A percentile compares a stretch with the other conserved stretches of the same genome.
phyloP scores from a whole-genome alignment of 1,140 invertebrate species.

The Drosophila biarmipes region DNA sequence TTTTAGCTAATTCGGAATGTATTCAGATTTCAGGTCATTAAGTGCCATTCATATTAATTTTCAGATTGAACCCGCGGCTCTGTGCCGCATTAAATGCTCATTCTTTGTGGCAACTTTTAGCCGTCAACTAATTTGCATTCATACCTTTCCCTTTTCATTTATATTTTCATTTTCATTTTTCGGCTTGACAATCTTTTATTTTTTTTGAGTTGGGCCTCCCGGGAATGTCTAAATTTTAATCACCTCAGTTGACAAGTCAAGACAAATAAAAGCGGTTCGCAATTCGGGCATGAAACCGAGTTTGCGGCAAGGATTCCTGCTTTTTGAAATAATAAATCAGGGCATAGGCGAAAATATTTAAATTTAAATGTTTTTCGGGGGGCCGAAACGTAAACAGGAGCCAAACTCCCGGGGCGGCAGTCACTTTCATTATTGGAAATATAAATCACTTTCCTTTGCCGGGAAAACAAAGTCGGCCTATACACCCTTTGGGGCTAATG shows the following conservation, averaged over 20 bases:
- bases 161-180: slow-evolving; percentile 6
- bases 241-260: slow-evolving; percentile 75
- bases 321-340: slow-evolving; percentile 67
- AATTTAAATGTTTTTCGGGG: slow-evolving; percentile 74
- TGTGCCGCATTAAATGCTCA: slow-evolving; percentile 26
- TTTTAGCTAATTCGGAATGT: slow-evolving; percentile 34
- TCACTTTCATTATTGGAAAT: slow-evolving; percentile 83
- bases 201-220: slow-evolving; percentile 37
- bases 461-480: slow-evolving; percentile 52
- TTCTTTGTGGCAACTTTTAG: slow-evolving; percentile 19
- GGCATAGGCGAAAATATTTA: slow-evolving; percentile 81
- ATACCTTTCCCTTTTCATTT: slow-evolving; percentile 14
- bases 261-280: slow-evolving; percentile 71
- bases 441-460: slow-evolving; percentile 78
- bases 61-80: slow-evolving; percentile 15
- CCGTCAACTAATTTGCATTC: slow-evolving; percentile 42
- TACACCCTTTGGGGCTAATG: slow-evolving; percentile 56
- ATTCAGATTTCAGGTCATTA: slow-evolving; percentile 39
- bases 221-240: slow-evolving; percentile 68
- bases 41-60: slow-evolving; percentile 37
- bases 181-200: slow-evolving; percentile 25
- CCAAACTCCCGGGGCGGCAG: slow-evolving; percentile 35
- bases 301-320: slow-evolving; percentile 15
- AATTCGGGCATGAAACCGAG: slow-evolving; percentile 64
- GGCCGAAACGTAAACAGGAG: slow-evolving; percentile 48